phyloP scores from a whole-genome alignment of 2,797 vertebrate species.

The Percopsis omiscomaycus region DNA sequence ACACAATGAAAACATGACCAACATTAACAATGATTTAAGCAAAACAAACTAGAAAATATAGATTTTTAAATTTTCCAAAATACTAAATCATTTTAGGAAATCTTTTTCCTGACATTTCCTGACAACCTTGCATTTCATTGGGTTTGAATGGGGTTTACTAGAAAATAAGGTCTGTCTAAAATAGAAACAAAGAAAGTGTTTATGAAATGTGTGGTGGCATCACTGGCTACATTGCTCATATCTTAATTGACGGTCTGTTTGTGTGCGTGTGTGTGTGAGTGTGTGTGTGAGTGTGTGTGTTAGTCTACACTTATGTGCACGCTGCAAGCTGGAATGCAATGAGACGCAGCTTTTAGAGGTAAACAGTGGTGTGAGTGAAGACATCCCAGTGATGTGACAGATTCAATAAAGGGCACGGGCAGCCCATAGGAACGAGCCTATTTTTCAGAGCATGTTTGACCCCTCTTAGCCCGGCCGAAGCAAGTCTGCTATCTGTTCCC shows the following conservation, averaged over 20 bases:
- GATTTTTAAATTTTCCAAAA: too few species aligned
- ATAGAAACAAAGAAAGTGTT: too few species aligned
- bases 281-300: conserved; percentile 5
- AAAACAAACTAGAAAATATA: too few species aligned
- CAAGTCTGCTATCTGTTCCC: conserved; percentile 33
- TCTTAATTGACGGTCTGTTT: background rate
- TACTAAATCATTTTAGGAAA: too few species aligned
- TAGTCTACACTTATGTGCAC: background rate
- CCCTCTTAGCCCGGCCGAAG: background rate
- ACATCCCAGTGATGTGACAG: conserved; percentile 9
- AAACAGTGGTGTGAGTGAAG: conserved; percentile 4
- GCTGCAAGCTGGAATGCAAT: conserved; percentile 24
- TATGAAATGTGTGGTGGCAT: background rate
- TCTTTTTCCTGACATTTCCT: too few species aligned
- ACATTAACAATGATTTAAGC: too few species aligned
- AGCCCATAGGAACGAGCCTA: conserved; percentile 7
- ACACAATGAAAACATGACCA: too few species aligned
- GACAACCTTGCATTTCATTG: too few species aligned
- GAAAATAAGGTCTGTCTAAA: too few species aligned
- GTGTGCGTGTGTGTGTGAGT: conserved; percentile 1
- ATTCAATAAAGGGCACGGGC: conserved; percentile 4
- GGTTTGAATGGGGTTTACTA: too few species aligned
- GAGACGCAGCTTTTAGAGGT: conserved; percentile 18
- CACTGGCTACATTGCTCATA: background rate
- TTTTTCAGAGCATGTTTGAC: conserved; percentile 16